phyloP scores from a whole-genome alignment of 2,113 vertebrate species.

The Xyliphius kryptos region DNA sequence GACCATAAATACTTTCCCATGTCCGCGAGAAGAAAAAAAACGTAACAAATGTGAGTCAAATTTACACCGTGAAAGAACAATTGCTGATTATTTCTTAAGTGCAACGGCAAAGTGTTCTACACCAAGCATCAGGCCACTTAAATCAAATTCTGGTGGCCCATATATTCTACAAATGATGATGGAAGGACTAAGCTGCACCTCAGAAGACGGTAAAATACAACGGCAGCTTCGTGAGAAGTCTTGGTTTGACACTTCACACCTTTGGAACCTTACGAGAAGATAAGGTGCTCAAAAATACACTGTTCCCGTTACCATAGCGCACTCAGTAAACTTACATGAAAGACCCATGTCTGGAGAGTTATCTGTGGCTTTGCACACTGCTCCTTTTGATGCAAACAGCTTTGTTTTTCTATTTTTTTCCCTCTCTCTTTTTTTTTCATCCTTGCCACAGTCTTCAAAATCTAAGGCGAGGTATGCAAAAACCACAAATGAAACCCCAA shows the following conservation, averaged over 20 bases:
- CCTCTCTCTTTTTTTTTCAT: neutral
- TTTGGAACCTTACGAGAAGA: conserved; percentile 53
- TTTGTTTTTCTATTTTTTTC: conserved; percentile 32
- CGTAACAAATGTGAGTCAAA: conserved; percentile 13
- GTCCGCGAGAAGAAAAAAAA: conserved; percentile 30
- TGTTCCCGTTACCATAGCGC: conserved; percentile 50
- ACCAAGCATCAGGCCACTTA: too few relatives aligned
- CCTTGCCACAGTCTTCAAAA: conserved; percentile 29
- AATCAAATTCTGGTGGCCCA: conserved; percentile 22
- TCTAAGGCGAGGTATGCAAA: conserved; percentile 39
- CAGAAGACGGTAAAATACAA: conserved; percentile 47
- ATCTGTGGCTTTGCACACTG: conserved; percentile 58
- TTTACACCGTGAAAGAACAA: conserved; percentile 33
- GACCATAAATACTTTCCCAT: conserved; percentile 64
- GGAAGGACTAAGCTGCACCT: conserved; percentile 37
- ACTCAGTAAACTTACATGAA: conserved; percentile 55
- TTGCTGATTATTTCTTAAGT: conserved; percentile 1
- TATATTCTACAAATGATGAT: conserved; percentile 46
- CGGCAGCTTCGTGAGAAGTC: conserved; percentile 54
- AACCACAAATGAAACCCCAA: conserved; percentile 59
- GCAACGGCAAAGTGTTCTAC: too few relatives aligned
- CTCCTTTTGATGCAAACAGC: conserved; percentile 61
- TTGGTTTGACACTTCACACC: conserved; percentile 50
- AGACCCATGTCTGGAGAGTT: conserved; percentile 32
- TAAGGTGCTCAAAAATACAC: conserved; percentile 34